Evolutionary conservation across 1,140 invertebrate species (phyloP), one percentile per base, ranked within the genome.

Genomic region (Eumaeus atala): DNA sequence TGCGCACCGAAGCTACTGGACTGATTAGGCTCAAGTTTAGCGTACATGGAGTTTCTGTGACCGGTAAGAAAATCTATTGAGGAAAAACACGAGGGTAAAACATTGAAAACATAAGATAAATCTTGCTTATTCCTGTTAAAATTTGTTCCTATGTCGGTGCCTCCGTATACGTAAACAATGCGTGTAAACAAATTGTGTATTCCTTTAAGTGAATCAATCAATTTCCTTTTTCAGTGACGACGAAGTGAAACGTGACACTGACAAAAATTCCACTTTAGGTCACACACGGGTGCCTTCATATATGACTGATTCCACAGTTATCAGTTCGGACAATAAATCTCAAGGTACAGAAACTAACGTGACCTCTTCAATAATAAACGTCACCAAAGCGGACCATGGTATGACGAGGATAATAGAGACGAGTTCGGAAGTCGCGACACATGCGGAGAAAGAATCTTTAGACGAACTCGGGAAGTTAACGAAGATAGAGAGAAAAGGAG

Each of bases 331-430:
- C 18, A 52, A 42, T 17, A 51, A 51, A 37, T 36, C 14, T 49
- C 28, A 34, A n/a, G 12, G 9, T 11, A n/a, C 48, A 12, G 48
- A 6, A 3, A 42, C 17, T 42, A 42, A 16, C 14, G n/a, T 50
- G 9, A 35, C 21, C 34, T 12, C 48, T 14, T 36, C 38, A 18
- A 44, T 44, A 16, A 44, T 44, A 17, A 44, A 44, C 14, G 17
- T 44, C 16, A 17, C 40, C 6, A 44, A 44, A 44, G 16, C 40
- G 1, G 40, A 44, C 40, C 40, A 44, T 14, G 40, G 40, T 14
- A 44, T 44, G 55, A 51, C n/a, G 36, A 36, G 28, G 14, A 34
- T 28, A 51, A 57, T 47, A 57, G 40, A 16, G 51, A 51, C 16
- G 40, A 57, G 37, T 38, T 38, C 9, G 37, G 35, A 34, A 38